Percentiles rank a stretch among this genome's conserved stretches.
These are phyloP conservation scores for Mustela lutreola DNA, from an alignment of 2,113 vertebrate species.

Conservation along the genomic window DNA sequence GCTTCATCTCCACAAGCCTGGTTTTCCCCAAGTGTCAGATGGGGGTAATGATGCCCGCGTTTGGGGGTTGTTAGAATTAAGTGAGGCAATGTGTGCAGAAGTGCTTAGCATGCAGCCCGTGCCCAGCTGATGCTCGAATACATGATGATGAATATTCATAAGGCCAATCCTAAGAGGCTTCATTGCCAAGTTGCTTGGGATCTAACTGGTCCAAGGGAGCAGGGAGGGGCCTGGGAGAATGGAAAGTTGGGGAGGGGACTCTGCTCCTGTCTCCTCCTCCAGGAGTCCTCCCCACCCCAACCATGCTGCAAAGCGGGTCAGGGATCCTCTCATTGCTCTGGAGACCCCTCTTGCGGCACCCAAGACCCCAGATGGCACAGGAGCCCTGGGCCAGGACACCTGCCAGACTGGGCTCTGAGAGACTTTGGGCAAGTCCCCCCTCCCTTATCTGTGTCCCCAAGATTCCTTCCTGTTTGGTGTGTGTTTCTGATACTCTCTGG, in stretches of 20 bases:
- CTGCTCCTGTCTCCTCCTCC: not conserved
- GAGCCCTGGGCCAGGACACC: not conserved
- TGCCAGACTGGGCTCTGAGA: not conserved
- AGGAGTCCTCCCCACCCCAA: not conserved
- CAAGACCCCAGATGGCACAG: not conserved
- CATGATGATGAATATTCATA: not conserved
- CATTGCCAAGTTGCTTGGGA: not conserved
- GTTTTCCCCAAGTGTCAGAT: not conserved
- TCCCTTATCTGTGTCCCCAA: not conserved
- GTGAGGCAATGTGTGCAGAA: not conserved
- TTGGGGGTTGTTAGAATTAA: not conserved
- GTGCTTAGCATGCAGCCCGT: not conserved
- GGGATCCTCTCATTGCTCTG: not conserved
- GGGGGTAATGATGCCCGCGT: too few species aligned
- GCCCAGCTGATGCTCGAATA: not conserved
- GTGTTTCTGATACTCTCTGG: not conserved
- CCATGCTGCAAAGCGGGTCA: not conserved
- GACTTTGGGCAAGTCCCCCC: not conserved
- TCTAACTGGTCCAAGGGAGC: not conserved
- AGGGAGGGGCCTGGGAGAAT: not conserved
- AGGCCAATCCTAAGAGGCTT: too few species aligned
- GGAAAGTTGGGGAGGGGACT: not conserved
- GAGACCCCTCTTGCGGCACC: not conserved
- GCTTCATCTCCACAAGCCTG: not conserved
- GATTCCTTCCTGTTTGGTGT: not conserved